Percentiles rank a stretch among this genome's conserved stretches.
phyloP scores from a whole-genome alignment of 2,113 vertebrate genomes.

The Psittacus erithacus region DNA sequence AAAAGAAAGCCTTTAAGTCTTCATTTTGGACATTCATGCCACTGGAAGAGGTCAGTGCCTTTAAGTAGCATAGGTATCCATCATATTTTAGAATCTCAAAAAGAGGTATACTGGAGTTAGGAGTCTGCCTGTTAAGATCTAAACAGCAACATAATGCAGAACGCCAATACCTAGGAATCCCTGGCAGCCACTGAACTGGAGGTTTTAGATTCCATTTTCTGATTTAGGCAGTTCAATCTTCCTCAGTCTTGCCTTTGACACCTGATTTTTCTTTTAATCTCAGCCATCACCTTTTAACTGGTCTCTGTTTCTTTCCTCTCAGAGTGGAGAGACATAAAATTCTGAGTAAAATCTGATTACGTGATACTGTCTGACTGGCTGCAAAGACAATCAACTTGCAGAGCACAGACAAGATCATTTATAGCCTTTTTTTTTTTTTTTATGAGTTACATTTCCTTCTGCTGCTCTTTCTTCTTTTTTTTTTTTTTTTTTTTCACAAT shows the following conservation, averaged over 20 bases:
- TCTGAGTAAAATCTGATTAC: neutral
- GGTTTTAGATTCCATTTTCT: conserved; percentile 19
- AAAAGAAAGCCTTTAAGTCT: neutral
- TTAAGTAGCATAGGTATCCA: neutral
- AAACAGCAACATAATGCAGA: neutral
- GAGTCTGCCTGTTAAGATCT: neutral
- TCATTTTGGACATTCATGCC: neutral
- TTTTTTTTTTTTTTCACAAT: neutral
- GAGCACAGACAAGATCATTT: neutral
- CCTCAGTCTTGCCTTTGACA: neutral
- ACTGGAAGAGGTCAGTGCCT: neutral
- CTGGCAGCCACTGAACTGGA: neutral
- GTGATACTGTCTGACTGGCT: neutral
- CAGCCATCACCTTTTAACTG: neutral
- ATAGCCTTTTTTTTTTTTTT: neutral
- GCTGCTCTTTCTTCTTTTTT: neutral
- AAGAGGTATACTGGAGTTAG: neutral
- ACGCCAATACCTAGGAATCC: neutral
- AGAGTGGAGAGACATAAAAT: neutral
- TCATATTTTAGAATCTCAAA: neutral
- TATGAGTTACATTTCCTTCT: neutral
- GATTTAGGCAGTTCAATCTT: conserved; percentile 16
- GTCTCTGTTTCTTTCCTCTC: neutral
- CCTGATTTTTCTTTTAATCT: conserved; percentile 20
- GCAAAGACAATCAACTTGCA: neutral